Evolutionary conservation across 2,113 vertebrate species (phyloP).

Genomic region (Ictidomys tridecemlineatus): DNA sequence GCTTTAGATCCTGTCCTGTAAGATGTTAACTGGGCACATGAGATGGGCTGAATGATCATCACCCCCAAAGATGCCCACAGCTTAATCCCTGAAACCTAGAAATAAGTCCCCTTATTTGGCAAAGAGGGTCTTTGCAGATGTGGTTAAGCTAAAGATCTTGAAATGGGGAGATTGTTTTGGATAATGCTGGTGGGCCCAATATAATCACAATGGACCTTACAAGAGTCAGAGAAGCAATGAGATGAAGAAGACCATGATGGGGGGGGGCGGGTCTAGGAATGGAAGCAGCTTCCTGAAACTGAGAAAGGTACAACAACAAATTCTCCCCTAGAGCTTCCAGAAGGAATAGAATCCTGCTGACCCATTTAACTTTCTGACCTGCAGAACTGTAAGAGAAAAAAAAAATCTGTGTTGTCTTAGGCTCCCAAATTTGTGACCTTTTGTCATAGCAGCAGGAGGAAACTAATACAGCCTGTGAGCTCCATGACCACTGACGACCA

Average conservation of each 20-base stretch:
- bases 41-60: neutral
- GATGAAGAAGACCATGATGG: neutral
- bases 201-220: neutral
- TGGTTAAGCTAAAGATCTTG: neutral
- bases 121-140: neutral
- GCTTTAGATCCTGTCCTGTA: neutral
- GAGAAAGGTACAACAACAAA: neutral
- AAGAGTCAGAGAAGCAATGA: neutral
- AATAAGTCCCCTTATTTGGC: neutral
- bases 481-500: accelerated
- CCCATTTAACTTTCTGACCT: neutral
- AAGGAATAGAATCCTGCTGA: neutral
- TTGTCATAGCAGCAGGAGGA: neutral
- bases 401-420: no score
- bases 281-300: neutral
- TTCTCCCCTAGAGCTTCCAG: neutral
- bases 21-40: neutral
- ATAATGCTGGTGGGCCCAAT: neutral
- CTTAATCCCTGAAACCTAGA: neutral
- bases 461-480: neutral
- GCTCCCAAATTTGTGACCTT: neutral
- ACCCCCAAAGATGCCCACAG: no score
- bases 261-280: neutral
- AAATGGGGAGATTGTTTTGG: neutral
- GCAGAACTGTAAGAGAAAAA: neutral